Evolutionary conservation across 2,888 invertebrate genomes (phyloP).

Genomic region (Apotomis capreana): DNA sequence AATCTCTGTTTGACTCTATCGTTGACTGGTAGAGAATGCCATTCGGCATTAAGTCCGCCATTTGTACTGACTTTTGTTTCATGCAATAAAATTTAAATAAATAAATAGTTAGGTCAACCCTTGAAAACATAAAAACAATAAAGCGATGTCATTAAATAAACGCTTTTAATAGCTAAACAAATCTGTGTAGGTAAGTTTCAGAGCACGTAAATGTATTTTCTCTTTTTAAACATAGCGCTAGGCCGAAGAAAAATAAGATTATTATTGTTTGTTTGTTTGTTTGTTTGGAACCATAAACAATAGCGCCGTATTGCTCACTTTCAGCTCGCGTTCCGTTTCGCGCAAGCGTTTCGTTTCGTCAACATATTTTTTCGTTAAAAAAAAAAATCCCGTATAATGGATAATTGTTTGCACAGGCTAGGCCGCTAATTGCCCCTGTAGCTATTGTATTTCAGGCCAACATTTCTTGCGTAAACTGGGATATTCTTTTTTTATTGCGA

Average conservation of each 20-base stretch:
- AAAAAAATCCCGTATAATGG: conserved; percentile 43
- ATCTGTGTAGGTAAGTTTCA: no score
- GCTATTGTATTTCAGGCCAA: conserved; percentile 40
- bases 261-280: neutral
- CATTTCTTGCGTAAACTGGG: conserved; percentile 31
- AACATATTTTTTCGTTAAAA: conserved; percentile 40
- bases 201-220: no score
- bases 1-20: no score
- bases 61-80: no score
- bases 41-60: no score
- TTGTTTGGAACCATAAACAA: conserved; percentile 22
- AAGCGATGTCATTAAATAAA: no score
- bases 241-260: neutral
- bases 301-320: neutral
- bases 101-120: no score
- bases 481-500: conserved; percentile 29
- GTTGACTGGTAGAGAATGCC: no score
- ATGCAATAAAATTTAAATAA: no score
- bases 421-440: conserved; percentile 42
- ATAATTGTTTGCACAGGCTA: conserved; percentile 46
- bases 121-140: no score
- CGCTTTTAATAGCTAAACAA: no score
- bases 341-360: conserved; percentile 30
- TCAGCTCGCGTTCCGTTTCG: conserved; percentile 21
- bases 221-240: neutral